Percentiles rank a stretch among this genome's conserved stretches.
These are phyloP conservation scores for Nothocercus julius DNA, from an alignment of 2,113 vertebrate genomes.

Conservation along the genomic window DNA sequence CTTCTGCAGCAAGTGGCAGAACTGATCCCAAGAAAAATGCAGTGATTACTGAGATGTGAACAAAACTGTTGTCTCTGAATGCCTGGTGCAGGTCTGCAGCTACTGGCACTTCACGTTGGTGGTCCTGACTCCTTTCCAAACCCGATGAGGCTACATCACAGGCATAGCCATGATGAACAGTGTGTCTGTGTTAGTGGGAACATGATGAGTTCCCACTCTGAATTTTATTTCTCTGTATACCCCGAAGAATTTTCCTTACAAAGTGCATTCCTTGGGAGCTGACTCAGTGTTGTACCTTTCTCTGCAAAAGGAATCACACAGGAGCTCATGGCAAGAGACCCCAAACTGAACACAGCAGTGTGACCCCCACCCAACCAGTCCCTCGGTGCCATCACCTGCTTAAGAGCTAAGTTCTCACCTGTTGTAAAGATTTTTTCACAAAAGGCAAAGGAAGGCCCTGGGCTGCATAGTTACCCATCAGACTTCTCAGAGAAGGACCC, in stretches of 20 bases:
- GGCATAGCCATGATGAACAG: neutral
- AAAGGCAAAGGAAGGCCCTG: slow-evolving; percentile 77
- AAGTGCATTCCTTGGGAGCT: neutral
- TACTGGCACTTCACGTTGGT: neutral
- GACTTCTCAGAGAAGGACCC: slow-evolving; percentile 81
- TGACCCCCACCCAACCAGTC: rapidly evolving
- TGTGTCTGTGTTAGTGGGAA: neutral
- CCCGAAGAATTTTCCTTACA: neutral
- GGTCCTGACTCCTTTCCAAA: neutral
- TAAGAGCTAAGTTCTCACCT: slow-evolving; percentile 71
- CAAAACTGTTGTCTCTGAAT: neutral
- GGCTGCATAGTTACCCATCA: slow-evolving; percentile 75
- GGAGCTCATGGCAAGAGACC: neutral
- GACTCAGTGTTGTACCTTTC: neutral
- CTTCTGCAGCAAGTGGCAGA: neutral
- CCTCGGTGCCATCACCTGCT: neutral
- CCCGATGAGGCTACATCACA: neutral
- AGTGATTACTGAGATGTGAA: neutral
- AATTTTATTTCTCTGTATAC: neutral
- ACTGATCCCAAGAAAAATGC: neutral
- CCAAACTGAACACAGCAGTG: neutral
- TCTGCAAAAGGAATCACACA: neutral
- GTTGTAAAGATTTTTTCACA: slow-evolving; percentile 81
- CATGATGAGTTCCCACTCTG: neutral
- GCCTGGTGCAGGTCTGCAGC: neutral